Percentiles rank a stretch among this genome's conserved stretches.
These are phyloP conservation scores for Gasterosteus nipponicus DNA, from an alignment of 2,113 vertebrate genomes.

Conservation along the genomic window DNA sequence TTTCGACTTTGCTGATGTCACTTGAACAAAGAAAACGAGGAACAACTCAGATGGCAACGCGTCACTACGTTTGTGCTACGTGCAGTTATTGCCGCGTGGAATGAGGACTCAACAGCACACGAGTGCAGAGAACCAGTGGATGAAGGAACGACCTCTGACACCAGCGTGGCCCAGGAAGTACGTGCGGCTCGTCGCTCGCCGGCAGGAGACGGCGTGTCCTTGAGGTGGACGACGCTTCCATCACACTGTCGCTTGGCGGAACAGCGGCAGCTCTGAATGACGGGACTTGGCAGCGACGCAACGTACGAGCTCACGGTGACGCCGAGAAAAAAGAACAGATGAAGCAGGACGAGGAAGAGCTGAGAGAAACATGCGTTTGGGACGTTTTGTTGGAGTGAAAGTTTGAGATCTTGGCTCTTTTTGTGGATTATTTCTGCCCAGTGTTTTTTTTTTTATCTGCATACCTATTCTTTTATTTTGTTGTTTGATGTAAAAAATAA, in stretches of 20 bases:
- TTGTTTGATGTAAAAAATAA: conserved; percentile 30
- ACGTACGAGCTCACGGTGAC: conserved; percentile 20
- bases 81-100: background rate
- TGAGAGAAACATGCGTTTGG: background rate
- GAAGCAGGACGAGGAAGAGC: conserved; percentile 36
- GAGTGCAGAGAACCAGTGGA: conserved; percentile 38
- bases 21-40: no score
- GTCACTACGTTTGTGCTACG: background rate
- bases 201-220: conserved; percentile 44
- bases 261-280: conserved; percentile 22
- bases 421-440: conserved; percentile 36
- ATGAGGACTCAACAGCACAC: conserved; percentile 3
- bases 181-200: conserved; percentile 31
- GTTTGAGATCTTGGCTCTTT: conserved; percentile 41
- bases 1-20: no score
- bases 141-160: conserved; percentile 57
- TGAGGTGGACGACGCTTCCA: conserved; percentile 49
- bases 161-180: conserved; percentile 54
- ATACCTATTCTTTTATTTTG: conserved; percentile 12
- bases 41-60: no score
- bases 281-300: conserved; percentile 33
- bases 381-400: conserved; percentile 21
- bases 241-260: conserved; percentile 27
- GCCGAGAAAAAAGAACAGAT: conserved; percentile 17
- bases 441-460: conserved; percentile 26